Percentiles rank a stretch among this genome's conserved stretches.
Conservation (phyloP, 2,113 vertebrate species). For the Barnardius zonarius region DNA sequence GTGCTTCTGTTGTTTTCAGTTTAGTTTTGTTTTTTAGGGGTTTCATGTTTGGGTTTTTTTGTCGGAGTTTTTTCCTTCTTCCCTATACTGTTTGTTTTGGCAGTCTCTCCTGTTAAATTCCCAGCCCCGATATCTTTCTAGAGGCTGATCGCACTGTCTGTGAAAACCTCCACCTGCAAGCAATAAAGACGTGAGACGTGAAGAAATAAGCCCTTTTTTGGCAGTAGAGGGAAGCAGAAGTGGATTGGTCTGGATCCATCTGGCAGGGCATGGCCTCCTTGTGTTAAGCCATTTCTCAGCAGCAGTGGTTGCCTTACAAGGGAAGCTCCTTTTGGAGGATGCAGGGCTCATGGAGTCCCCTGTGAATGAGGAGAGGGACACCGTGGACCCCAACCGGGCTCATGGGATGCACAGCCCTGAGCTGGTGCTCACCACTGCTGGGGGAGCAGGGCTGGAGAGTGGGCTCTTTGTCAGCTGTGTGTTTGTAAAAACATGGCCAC, state of each 20-base stretch:
- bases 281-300: not conserved
- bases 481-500: not conserved
- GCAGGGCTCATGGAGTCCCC: accelerated
- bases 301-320: not conserved
- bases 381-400: not conserved
- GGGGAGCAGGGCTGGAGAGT: not conserved
- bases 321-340: not conserved
- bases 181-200: not conserved
- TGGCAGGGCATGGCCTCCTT: not conserved
- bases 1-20: not conserved
- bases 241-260: not conserved
- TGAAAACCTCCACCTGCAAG: not conserved
- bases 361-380: not conserved
- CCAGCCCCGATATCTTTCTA: not conserved
- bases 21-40: not conserved
- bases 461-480: not conserved
- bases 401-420: accelerated
- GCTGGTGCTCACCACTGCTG: accelerated
- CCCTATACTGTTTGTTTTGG: not conserved
- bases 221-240: not conserved
- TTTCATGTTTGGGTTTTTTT: not conserved
- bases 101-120: not conserved
- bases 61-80: not conserved
- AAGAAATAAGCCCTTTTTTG: not conserved
- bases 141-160: not conserved